Evolutionary conservation across 2,797 vertebrate genomes (phyloP).

Genomic region (Pristis pectinata): DNA sequence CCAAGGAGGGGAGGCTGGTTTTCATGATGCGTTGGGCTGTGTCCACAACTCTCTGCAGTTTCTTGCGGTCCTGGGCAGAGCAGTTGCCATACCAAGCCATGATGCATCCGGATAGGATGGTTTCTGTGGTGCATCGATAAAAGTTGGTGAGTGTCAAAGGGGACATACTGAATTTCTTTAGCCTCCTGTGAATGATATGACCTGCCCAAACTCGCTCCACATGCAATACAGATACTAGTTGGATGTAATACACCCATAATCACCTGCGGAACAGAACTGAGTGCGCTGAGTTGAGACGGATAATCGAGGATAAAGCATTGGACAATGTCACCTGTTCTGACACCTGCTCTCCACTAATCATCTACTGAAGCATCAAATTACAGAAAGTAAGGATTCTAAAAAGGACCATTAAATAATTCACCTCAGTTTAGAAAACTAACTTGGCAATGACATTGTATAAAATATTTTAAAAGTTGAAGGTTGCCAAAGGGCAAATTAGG

Average conservation of each 20-base stretch:
- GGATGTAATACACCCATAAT: not conserved
- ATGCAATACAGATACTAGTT: not conserved
- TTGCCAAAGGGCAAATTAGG: constrained; percentile 21
- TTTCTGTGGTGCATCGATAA: too few relatives aligned
- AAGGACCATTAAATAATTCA: constrained; percentile 9
- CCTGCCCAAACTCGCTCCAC: too few relatives aligned
- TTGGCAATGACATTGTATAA: not conserved
- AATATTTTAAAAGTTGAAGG: constrained; percentile 30
- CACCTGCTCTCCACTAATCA: too few relatives aligned
- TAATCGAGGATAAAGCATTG: not conserved
- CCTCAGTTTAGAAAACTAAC: not conserved
- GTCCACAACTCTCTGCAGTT: too few relatives aligned
- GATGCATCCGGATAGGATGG: too few relatives aligned
- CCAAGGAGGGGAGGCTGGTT: too few relatives aligned
- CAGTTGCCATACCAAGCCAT: too few relatives aligned
- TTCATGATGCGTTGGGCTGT: too few relatives aligned
- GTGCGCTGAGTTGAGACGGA: not conserved
- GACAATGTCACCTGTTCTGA: not conserved
- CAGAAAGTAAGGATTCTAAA: not conserved
- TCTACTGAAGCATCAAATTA: not conserved
- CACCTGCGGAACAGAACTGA: not conserved
- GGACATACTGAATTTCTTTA: too few relatives aligned
- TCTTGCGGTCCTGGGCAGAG: too few relatives aligned
- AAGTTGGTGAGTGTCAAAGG: too few relatives aligned
- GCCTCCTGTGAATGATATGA: too few relatives aligned